Evolutionary conservation across 2,888 invertebrate genomes (phyloP).

Genomic region (Spodoptera exigua): DNA sequence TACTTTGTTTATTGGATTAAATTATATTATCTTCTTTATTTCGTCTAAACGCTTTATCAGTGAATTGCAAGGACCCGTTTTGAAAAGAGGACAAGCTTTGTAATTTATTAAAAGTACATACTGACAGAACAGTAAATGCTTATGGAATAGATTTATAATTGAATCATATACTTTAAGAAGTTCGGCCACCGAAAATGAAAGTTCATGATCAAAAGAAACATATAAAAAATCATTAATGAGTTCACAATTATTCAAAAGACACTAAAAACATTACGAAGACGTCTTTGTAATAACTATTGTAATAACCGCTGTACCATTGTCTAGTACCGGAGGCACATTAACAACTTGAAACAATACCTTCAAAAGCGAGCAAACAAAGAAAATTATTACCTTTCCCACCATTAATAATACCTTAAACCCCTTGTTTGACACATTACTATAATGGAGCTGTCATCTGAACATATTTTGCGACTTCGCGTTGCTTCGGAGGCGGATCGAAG

Average conservation of each 20-base stretch:
- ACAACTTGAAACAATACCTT: conserved; percentile 42
- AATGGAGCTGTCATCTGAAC: conserved; percentile 79
- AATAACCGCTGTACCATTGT: conserved; percentile 18
- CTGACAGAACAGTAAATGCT: too few species aligned
- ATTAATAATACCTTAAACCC: conserved; percentile 63
- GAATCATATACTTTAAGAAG: too few species aligned
- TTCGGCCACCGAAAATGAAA: too few species aligned
- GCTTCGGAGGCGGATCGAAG: conserved; percentile 48
- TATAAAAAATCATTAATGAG: not conserved
- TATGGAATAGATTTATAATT: too few species aligned
- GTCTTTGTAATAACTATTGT: conserved; percentile 13
- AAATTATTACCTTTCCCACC: conserved; percentile 60
- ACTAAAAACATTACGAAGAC: not conserved
- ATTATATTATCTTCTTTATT: conserved; percentile 35
- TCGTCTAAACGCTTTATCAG: conserved; percentile 17
- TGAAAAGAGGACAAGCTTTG: not conserved
- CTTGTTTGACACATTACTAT: conserved; percentile 71
- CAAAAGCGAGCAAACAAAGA: conserved; percentile 47
- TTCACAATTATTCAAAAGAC: not conserved
- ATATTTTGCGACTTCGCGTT: conserved; percentile 69
- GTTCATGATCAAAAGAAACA: too few species aligned
- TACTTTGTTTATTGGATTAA: conserved; percentile 54
- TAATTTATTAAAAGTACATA: not conserved
- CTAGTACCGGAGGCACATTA: conserved; percentile 17
- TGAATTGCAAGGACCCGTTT: not conserved